A percentile compares a stretch with the other conserved stretches of the same genome.
phyloP scores from a whole-genome alignment of 2,113 vertebrate genomes.

The Cygnus atratus region DNA sequence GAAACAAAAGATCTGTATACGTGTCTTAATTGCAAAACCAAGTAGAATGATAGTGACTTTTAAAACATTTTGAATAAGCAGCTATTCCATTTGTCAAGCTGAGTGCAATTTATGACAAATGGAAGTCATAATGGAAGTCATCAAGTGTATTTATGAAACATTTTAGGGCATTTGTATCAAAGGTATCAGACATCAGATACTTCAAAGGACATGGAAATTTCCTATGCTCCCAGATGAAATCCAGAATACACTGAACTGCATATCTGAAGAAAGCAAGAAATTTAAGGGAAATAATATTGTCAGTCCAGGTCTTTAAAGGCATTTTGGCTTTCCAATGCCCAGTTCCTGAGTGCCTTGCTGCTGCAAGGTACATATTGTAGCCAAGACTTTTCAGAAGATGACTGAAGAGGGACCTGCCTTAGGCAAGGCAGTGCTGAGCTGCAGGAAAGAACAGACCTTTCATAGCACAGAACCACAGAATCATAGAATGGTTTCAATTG shows the following conservation, averaged over 20 bases:
- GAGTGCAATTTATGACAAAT: not conserved
- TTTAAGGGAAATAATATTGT: not conserved
- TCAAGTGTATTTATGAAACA: not conserved
- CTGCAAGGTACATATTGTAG: not conserved
- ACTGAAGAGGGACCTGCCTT: not conserved
- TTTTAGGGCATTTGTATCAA: not conserved
- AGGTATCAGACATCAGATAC: not conserved
- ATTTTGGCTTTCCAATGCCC: not conserved
- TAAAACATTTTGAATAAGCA: not conserved
- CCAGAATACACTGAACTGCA: not conserved
- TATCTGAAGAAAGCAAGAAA: not conserved
- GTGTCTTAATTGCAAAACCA: not conserved
- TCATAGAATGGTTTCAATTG: no score
- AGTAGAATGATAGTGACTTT: not conserved
- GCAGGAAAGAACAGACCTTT: not conserved
- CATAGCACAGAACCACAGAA: no score
- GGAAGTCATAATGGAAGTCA: not conserved
- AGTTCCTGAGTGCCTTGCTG: not conserved
- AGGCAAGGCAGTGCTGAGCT: not conserved
- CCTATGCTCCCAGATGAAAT: not conserved
- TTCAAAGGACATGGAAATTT: not conserved
- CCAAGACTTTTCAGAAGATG: not conserved
- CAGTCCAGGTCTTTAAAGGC: not conserved
- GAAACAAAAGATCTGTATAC: not conserved
- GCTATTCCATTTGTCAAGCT: not conserved